Evolutionary conservation across 2,888 invertebrate species (phyloP), one percentile per base, ranked within the genome.

Genomic region (Odontomyia ornata): DNA sequence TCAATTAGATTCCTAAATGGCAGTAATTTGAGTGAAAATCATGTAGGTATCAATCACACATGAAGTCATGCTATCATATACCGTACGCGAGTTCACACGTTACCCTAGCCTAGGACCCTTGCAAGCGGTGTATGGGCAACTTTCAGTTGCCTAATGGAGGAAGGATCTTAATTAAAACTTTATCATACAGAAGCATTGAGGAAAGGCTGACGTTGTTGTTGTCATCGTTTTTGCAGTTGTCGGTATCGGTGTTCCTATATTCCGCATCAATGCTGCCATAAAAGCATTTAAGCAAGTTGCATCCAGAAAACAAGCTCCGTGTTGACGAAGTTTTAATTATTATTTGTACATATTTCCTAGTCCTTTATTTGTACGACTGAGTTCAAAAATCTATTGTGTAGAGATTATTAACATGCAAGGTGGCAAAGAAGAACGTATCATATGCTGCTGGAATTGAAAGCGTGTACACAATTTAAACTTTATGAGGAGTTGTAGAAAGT

Each of bases 81-180:
- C n/a, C 4, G 25, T 65, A 21, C 65, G 27, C 65, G 27, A 65
- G 18, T 36, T 36, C 21, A 65, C 36, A 27, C 36, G 65, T 36
- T 21, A 3, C 3, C 15, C 52, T 3, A 9, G 15, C 52, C 52
- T 9, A 52, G 52, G 15, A 65, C 11, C n/a, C 36, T 30, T 36
- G 7, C 25, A 36, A 1, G 21, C 57, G 4, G 36, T 3, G 36
- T 36, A 36, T 25, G 36, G 30, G 36, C 65, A 36, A 65, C 21
- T 18, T 36, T 11, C 65, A 65, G 36, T 65, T 65, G 15, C 65
- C 36, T 15, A 65, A 65, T 36, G 36, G 36, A 65, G 36, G n/a
- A 65, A 65, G 18, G 65, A 18, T 65, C 65, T 65, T 65, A 65
- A 65, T 65, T 65, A 65, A 65, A 65, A 65, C 65, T 65, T 65